Evolutionary conservation across 35 echinoderm and acorn worm species (phyloP).

Genomic region (Heliocidaris tuberculata): DNA sequence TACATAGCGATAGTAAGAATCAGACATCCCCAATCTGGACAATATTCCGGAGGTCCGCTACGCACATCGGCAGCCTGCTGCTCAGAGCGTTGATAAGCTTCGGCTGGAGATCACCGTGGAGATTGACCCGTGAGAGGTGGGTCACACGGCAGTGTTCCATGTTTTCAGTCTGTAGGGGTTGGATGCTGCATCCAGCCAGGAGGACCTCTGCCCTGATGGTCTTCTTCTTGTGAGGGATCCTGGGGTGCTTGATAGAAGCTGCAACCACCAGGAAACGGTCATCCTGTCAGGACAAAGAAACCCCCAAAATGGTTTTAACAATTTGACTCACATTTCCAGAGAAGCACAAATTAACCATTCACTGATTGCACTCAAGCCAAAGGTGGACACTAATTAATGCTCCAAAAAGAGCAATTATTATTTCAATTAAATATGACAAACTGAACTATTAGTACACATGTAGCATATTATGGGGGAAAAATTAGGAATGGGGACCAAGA

Average conservation of each 20-base stretch:
- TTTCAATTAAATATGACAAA: no score
- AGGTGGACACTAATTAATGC: no score
- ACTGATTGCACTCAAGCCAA: no score
- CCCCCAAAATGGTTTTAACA: neutral
- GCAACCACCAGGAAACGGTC: constrained; percentile 46
- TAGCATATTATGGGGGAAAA: no score
- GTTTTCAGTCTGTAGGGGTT: constrained; percentile 50
- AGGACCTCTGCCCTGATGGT: constrained; percentile 63
- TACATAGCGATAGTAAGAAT: no score
- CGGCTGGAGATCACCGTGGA: constrained; percentile 53
- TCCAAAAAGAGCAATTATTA: no score
- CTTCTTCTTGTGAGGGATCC: constrained; percentile 35
- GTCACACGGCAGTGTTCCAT: constrained; percentile 71
- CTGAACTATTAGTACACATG: no score
- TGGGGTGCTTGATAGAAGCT: constrained; percentile 55
- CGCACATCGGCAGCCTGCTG: constrained; percentile 56
- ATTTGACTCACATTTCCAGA: no score
- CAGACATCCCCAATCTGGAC: constrained; percentile 24
- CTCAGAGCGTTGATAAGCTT: constrained; percentile 30
- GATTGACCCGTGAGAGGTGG: constrained; percentile 60
- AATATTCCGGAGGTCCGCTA: constrained; percentile 38
- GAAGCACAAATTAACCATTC: no score
- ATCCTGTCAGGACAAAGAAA: constrained; percentile 25
- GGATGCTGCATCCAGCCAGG: constrained; percentile 64
- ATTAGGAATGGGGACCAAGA: no score